phyloP scores from a whole-genome alignment of 1,140 invertebrate species.

The Drosophila parabipectinata region DNA sequence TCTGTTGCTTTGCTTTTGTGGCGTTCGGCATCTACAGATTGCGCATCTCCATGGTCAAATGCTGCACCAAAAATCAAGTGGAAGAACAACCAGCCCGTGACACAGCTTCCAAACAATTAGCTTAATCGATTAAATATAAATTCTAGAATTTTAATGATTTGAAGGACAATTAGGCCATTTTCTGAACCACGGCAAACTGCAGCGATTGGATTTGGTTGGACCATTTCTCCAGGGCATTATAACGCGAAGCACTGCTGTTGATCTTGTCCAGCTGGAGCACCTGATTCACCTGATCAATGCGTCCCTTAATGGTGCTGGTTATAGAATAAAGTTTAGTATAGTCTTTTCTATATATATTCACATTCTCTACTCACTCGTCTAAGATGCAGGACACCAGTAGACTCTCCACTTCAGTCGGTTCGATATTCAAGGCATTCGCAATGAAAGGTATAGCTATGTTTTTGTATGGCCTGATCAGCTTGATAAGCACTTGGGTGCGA shows the following conservation, averaged over 20 bases:
- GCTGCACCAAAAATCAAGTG: conserved; percentile 7
- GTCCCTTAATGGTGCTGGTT: conserved; percentile 95
- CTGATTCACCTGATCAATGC: conserved; percentile 98
- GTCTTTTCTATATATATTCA: not conserved
- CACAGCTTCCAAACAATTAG: not conserved
- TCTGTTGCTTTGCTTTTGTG: conserved; percentile 38
- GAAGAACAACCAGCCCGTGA: not conserved
- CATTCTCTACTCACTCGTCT: conserved; percentile 90
- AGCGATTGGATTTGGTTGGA: conserved; percentile 94
- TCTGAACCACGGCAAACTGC: conserved; percentile 95
- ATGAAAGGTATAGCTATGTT: conserved; percentile 99
- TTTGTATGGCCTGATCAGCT: conserved; percentile 99
- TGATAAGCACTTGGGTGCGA: conserved; percentile 98
- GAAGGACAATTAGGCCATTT: conserved; percentile 88
- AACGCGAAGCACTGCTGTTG: conserved; percentile 92
- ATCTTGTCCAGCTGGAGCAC: conserved; percentile 95
- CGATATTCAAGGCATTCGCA: conserved; percentile 98
- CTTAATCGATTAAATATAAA: conserved; percentile 3
- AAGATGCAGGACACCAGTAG: conserved; percentile 99
- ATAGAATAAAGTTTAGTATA: not conserved
- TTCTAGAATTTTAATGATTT: conserved; percentile 16
- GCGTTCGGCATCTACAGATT: conserved; percentile 47
- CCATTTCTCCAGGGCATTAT: conserved; percentile 98
- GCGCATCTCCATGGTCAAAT: conserved; percentile 21
- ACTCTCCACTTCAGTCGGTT: conserved; percentile 97